Evolutionary conservation across 2,797 vertebrate genomes (phyloP).

Genomic region (Xiphophorus birchmanni): DNA sequence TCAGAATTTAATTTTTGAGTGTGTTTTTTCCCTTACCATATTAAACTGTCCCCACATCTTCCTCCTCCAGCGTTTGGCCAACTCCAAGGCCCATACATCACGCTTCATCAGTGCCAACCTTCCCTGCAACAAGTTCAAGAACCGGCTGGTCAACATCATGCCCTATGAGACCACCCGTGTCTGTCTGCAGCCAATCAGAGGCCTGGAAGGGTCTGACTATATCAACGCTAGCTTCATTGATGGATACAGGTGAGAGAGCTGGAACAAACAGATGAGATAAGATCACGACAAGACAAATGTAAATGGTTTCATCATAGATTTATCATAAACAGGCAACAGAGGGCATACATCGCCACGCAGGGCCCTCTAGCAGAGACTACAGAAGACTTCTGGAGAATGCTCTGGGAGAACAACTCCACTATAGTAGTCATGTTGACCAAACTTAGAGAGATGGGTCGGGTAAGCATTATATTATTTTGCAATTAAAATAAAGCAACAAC

Average conservation of each 20-base stretch:
- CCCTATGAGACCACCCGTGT: constrained; percentile 96
- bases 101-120: constrained; percentile 99
- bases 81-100: constrained; percentile 97
- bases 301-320: constrained; percentile 10
- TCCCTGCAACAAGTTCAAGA: constrained; percentile 99
- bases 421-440: constrained; percentile 98
- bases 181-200: constrained; percentile 96
- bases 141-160: constrained; percentile 99
- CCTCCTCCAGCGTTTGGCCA: constrained; percentile 88
- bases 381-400: constrained; percentile 97
- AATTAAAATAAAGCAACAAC: neutral
- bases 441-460: constrained; percentile 95
- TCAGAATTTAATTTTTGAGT: neutral
- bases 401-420: constrained; percentile 99
- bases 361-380: constrained; percentile 96
- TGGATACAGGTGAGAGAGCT: constrained; percentile 88
- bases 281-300: neutral
- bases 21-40: neutral
- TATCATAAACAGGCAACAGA: constrained; percentile 87
- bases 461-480: constrained; percentile 59
- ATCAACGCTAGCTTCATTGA: constrained; percentile 97
- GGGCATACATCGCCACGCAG: constrained; percentile 95
- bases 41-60: neutral
- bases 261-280: neutral
- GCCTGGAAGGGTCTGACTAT: constrained; percentile 97